Evolutionary conservation across 2,888 invertebrate species (phyloP).

Genomic region (Drosophila paracracens): DNA sequence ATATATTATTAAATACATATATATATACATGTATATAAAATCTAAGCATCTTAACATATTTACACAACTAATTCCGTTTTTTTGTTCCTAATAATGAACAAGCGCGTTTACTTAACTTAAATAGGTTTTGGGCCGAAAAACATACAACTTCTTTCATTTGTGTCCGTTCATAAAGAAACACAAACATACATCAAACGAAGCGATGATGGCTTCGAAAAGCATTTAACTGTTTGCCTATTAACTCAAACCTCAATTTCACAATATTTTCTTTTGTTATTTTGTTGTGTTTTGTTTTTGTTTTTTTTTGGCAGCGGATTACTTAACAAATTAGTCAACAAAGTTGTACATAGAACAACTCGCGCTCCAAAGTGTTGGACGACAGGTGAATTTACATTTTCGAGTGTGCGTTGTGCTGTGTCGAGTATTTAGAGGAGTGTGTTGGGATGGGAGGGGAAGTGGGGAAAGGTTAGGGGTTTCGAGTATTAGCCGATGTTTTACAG

Average conservation of each 20-base stretch:
- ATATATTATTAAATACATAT: neutral
- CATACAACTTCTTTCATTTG: slow-evolving; percentile 69
- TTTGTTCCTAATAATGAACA: slow-evolving; percentile 20
- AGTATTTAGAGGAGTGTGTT: slow-evolving; percentile 48
- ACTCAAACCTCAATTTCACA: slow-evolving; percentile 48
- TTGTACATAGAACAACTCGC: slow-evolving; percentile 68
- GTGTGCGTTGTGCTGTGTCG: slow-evolving; percentile 36
- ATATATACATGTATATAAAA: slow-evolving; percentile 52
- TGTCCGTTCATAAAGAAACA: slow-evolving; percentile 40
- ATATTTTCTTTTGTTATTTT: slow-evolving; percentile 48
- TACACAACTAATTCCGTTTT: slow-evolving; percentile 72
- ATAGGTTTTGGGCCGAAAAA: slow-evolving; percentile 63
- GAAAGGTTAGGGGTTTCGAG: neutral
- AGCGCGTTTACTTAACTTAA: slow-evolving; percentile 68
- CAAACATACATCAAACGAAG: slow-evolving; percentile 72
- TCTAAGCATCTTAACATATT: slow-evolving; percentile 71
- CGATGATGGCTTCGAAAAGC: slow-evolving; percentile 77
- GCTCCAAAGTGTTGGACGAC: slow-evolving; percentile 20
- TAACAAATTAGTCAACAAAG: slow-evolving; percentile 81
- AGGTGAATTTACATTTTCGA: slow-evolving; percentile 2
- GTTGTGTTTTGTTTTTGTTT: slow-evolving; percentile 21
- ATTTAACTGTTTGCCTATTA: slow-evolving; percentile 66
- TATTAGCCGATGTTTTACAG: slow-evolving; percentile 48
- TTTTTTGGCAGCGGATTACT: slow-evolving; percentile 71
- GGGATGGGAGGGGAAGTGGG: neutral